Conservation (phyloP, 2,113 vertebrate genomes). For the Brienomyrus longianalis region DNA sequence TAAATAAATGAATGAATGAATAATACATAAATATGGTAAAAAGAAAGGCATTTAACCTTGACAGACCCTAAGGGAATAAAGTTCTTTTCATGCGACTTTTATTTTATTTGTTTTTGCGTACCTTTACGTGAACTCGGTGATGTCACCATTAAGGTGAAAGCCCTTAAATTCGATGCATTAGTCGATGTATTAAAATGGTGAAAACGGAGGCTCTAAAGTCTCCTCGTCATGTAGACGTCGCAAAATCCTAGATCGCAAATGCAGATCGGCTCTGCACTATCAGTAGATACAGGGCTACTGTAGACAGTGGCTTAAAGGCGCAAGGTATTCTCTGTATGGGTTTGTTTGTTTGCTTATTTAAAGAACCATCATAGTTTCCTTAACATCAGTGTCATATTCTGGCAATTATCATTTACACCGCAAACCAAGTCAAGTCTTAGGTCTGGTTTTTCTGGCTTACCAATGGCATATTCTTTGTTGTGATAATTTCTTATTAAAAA, state of each 20-base stretch:
- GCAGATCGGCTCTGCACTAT: neutral
- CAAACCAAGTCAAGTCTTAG: neutral
- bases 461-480: neutral
- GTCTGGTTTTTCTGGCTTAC: neutral
- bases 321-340: neutral
- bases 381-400: neutral
- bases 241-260: neutral
- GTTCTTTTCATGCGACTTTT: neutral
- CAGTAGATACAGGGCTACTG: neutral
- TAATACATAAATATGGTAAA: neutral
- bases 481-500: neutral
- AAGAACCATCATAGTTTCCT: neutral
- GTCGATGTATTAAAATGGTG: neutral
- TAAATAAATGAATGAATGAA: neutral
- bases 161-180: neutral
- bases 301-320: neutral
- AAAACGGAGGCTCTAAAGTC: neutral
- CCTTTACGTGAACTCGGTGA: neutral
- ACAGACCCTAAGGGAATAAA: neutral
- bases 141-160: neutral
- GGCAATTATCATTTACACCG: neutral
- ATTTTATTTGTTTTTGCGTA: neutral
- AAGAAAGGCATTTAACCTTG: neutral
- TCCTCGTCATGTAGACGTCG: neutral
- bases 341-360: neutral